Evolutionary conservation across 2,797 vertebrate genomes (phyloP).

Genomic region (Apogon hyalosoma): DNA sequence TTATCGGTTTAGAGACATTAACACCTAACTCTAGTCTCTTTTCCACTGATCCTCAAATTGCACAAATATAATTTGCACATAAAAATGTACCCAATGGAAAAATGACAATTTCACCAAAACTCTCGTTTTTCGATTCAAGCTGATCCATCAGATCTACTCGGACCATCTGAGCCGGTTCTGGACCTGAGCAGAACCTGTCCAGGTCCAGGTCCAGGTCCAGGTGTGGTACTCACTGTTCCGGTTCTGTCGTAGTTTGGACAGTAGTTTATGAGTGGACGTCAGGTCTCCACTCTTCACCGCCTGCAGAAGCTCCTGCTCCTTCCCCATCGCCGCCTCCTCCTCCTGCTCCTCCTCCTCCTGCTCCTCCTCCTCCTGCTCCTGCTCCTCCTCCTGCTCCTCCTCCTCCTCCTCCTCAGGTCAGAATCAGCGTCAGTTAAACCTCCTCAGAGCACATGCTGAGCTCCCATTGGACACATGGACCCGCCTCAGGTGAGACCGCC

Average conservation of each 20-base stretch:
- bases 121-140: no score
- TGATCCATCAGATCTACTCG: no score
- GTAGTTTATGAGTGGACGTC: conserved; percentile 80
- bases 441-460: conserved; percentile 71
- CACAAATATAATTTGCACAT: no score
- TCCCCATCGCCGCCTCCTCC: conserved; percentile 74
- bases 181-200: no score
- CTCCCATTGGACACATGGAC: conserved; percentile 16
- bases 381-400: conserved; percentile 82
- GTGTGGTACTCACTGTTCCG: conserved; percentile 80
- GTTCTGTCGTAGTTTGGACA: conserved; percentile 78
- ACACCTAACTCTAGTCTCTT: no score
- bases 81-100: no score
- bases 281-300: conserved; percentile 85
- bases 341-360: no score
- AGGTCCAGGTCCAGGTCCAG: no score
- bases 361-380: conserved; percentile 64
- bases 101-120: no score
- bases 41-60: no score
- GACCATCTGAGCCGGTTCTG: no score
- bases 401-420: not conserved
- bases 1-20: no score
- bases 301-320: conserved; percentile 86
- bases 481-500: conserved; percentile 49
- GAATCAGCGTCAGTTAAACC: conserved; percentile 28